These are phyloP conservation scores for Acromyrmex heyeri DNA, from an alignment of 1,140 invertebrate genomes.

Conservation along the genomic window DNA sequence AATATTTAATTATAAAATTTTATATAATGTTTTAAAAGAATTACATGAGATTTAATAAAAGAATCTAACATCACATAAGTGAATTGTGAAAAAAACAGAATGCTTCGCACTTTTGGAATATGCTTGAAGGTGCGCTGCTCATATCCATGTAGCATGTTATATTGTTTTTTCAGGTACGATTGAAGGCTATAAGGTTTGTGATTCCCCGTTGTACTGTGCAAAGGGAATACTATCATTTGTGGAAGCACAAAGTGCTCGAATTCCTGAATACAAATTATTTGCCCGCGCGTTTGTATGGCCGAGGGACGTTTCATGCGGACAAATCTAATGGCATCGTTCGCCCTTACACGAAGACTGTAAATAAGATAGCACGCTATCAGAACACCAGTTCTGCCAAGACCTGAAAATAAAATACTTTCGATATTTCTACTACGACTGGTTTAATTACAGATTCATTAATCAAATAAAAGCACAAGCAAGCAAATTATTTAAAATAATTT, in stretches of 20 bases:
- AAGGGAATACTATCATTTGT: slow-evolving; percentile 92
- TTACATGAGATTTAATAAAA: not conserved
- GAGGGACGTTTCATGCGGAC: slow-evolving; percentile 92
- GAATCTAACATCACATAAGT: not conserved
- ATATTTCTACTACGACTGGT: not conserved
- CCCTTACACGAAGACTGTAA: slow-evolving; percentile 91
- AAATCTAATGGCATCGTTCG: slow-evolving; percentile 93
- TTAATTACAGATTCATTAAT: slow-evolving; percentile 22
- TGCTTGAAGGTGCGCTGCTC: slow-evolving; percentile 92
- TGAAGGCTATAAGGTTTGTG: slow-evolving; percentile 90
- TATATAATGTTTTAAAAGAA: not conserved
- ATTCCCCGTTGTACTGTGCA: slow-evolving; percentile 85
- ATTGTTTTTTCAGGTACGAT: slow-evolving; percentile 92
- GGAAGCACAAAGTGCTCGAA: slow-evolving; percentile 94
- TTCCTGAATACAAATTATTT: slow-evolving; percentile 93
- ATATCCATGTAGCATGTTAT: slow-evolving; percentile 92
- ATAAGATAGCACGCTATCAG: slow-evolving; percentile 95
- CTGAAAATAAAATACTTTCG: slow-evolving; percentile 82
- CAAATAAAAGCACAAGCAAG: not conserved
- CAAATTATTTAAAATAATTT: not conserved
- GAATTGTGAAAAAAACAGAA: not conserved
- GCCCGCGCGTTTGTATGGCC: slow-evolving; percentile 93
- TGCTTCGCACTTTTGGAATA: slow-evolving; percentile 91
- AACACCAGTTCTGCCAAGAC: slow-evolving; percentile 94
- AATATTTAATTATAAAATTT: slow-evolving; percentile 25